Evolutionary conservation across 2,888 invertebrate species (phyloP).

Genomic region (Bembecia ichneumoniformis): DNA sequence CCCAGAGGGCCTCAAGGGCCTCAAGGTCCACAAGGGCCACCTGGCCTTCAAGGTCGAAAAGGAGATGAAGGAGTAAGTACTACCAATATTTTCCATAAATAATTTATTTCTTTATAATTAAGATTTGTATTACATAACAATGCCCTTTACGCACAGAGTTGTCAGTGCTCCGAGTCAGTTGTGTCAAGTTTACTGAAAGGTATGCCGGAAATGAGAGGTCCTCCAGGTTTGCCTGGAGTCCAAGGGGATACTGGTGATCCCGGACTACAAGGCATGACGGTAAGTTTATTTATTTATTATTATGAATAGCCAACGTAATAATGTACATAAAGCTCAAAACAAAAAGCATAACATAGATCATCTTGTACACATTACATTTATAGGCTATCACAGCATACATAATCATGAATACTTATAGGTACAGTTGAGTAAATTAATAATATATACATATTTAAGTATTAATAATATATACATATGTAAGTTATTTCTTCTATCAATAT

Average conservation of each 20-base stretch:
- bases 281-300: constrained; percentile 17
- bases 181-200: constrained; percentile 32
- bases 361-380: no score
- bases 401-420: no score
- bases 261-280: constrained; percentile 30
- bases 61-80: constrained; percentile 29
- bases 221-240: constrained; percentile 68
- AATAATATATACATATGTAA: no score
- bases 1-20: constrained; percentile 64
- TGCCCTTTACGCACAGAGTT: constrained; percentile 23
- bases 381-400: no score
- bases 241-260: constrained; percentile 28
- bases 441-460: no score
- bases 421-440: no score
- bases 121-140: neutral
- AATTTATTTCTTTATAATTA: neutral
- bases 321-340: no score
- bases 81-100: neutral
- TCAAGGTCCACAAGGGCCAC: constrained; percentile 76
- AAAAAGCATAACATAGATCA: no score
- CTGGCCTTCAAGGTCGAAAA: constrained; percentile 51
- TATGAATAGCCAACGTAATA: no score
- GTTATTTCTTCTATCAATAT: neutral
- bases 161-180: constrained; percentile 36
- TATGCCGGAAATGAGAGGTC: constrained; percentile 65